Conservation (phyloP, 2,113 vertebrate genomes). For the Mystacornis crossleyi region DNA sequence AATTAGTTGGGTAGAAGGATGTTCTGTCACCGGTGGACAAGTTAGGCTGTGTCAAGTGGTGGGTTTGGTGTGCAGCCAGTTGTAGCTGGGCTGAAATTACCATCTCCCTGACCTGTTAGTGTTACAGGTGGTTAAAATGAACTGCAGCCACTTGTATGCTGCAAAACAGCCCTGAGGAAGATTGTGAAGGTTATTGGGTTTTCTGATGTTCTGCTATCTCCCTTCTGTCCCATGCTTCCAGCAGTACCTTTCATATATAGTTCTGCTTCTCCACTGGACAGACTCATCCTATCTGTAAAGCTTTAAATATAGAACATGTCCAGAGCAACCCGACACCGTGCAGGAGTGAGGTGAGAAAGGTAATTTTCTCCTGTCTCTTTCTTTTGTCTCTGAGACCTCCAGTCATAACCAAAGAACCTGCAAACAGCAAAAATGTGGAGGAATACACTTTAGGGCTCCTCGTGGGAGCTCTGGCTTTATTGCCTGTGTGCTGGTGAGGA, state of each 20-base stretch:
- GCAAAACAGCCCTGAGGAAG: not conserved
- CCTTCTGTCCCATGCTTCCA: not conserved
- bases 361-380: not conserved
- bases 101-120: not conserved
- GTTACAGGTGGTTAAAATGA: not conserved
- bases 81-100: not conserved
- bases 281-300: not conserved
- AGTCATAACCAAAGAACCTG: not conserved
- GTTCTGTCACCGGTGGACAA: not conserved
- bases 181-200: not conserved
- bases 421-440: not conserved
- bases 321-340: not conserved
- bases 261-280: not conserved
- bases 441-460: not conserved
- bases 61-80: not conserved
- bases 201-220: not conserved
- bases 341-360: not conserved
- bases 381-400: not conserved
- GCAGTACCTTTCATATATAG: not conserved
- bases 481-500: not conserved
- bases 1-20: not conserved
- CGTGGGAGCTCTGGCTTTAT: not conserved
- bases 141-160: not conserved
- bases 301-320: conserved; percentile 2
- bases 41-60: not conserved